phyloP scores from a whole-genome alignment of 2,113 vertebrate genomes.

The Alligator mississippiensis region DNA sequence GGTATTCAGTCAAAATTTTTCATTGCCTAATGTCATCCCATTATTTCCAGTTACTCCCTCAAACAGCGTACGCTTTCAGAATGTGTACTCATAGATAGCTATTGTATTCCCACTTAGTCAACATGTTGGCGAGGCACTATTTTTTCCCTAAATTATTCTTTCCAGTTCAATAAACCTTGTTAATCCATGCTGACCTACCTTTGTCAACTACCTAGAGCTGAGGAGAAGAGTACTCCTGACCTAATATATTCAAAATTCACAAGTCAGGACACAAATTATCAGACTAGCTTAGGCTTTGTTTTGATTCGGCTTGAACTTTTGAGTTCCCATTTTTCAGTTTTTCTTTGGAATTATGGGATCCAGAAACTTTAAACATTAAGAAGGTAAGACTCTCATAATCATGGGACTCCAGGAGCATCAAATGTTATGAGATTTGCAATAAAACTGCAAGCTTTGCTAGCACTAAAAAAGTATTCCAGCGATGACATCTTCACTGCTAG shows the following conservation, averaged over 20 bases:
- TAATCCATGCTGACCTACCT: neutral
- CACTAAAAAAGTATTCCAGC: neutral
- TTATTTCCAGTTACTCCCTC: neutral
- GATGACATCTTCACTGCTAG: neutral
- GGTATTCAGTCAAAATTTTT: neutral
- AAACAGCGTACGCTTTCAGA: neutral
- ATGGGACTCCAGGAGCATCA: neutral
- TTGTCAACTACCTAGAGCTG: neutral
- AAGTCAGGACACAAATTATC: neutral
- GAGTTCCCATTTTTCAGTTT: neutral
- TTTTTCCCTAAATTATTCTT: neutral
- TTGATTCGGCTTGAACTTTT: neutral
- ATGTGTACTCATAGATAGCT: neutral
- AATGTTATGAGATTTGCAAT: neutral
- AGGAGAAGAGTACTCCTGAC: neutral
- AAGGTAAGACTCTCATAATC: neutral
- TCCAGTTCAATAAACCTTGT: neutral
- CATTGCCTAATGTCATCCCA: neutral
- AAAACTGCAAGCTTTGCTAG: neutral
- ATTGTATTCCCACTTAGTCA: neutral
- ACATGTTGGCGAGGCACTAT: neutral
- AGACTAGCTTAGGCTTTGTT: neutral
- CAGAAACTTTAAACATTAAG: conserved; percentile 12
- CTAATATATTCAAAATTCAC: neutral
- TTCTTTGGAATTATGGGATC: neutral